Conservation (phyloP, 2,888 invertebrate genomes). For the Rosalia funebris region DNA sequence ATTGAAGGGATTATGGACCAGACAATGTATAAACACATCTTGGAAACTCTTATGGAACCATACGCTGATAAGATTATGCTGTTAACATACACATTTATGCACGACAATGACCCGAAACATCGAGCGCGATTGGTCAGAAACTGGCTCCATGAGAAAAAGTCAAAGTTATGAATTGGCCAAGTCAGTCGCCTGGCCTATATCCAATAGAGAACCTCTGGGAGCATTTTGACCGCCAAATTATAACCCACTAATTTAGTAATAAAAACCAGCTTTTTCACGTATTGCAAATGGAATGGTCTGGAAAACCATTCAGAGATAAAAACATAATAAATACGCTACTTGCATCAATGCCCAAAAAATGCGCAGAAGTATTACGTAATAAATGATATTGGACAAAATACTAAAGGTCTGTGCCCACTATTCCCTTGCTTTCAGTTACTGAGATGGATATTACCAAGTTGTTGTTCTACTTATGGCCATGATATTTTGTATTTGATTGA, state of each 20-base stretch:
- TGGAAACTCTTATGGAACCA: neutral
- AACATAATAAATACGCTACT: neutral
- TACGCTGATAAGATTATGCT: neutral
- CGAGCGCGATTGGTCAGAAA: neutral
- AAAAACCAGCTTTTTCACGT: neutral
- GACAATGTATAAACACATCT: neutral
- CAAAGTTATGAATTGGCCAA: neutral
- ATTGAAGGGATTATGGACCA: neutral
- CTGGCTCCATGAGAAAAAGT: neutral
- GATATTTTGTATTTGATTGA: too few species aligned
- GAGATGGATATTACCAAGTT: too few species aligned
- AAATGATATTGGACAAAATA: too few species aligned
- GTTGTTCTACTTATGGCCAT: too few species aligned
- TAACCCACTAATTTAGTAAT: neutral
- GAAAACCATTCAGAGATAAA: neutral
- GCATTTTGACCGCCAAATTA: neutral
- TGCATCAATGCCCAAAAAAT: neutral
- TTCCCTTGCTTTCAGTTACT: too few species aligned
- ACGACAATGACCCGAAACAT: neutral
- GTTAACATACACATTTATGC: neutral
- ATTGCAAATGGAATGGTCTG: neutral
- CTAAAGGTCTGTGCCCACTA: too few species aligned
- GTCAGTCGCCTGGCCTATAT: neutral
- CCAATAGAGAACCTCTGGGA: neutral
- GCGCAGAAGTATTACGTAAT: too few species aligned